Evolutionary conservation across 1,140 invertebrate species (phyloP).

Genomic region (Mercenaria mercenaria): DNA sequence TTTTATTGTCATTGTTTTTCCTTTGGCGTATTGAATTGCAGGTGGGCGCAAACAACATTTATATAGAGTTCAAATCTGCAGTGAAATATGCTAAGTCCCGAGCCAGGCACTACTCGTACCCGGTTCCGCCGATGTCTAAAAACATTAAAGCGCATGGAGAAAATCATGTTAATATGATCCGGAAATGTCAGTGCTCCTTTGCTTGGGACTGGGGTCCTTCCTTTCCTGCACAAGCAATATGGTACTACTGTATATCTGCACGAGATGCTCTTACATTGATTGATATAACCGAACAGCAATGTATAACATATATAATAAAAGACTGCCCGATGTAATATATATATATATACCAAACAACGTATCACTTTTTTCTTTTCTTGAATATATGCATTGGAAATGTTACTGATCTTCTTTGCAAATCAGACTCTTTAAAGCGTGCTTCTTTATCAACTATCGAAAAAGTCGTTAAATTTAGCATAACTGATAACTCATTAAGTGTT

Average conservation of each 20-base stretch:
- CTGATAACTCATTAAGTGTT: no score
- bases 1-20: no score
- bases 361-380: no score
- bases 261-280: not conserved
- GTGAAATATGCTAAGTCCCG: conserved; percentile 89
- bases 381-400: no score
- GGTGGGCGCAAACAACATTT: conserved; percentile 88
- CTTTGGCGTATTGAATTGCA: conserved; percentile 53
- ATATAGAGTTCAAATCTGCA: conserved; percentile 92
- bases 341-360: no score
- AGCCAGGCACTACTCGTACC: conserved; percentile 88
- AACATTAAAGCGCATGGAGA: conserved; percentile 93
- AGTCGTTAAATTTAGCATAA: no score
- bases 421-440: no score
- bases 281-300: no score
- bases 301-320: no score
- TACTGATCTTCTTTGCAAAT: no score
- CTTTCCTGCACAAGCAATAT: conserved; percentile 96
- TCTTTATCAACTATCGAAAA: no score
- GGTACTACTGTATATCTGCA: conserved; percentile 87
- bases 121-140: conserved; percentile 93
- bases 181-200: conserved; percentile 98
- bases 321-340: no score
- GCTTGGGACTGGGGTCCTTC: conserved; percentile 99
- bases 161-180: conserved; percentile 96